Evolutionary conservation across 2,113 vertebrate species (phyloP).

Genomic region (Asarcornis scutulata): DNA sequence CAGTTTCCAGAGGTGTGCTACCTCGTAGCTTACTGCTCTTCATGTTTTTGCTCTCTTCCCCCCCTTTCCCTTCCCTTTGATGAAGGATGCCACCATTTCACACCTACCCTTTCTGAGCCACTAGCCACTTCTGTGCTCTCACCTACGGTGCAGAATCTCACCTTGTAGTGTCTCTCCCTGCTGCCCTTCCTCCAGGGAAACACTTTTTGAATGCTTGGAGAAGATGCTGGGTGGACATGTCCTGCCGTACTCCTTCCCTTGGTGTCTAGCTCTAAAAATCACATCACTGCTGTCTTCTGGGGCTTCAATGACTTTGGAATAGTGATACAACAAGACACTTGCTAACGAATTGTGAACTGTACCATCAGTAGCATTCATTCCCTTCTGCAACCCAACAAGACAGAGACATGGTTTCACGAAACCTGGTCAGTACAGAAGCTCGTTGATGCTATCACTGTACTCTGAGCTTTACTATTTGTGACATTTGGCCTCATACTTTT

Average conservation of each 20-base stretch:
- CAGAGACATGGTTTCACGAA: neutral
- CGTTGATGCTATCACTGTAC: neutral
- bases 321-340: fast-evolving
- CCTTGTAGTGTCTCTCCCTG: neutral
- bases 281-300: neutral
- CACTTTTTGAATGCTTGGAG: neutral
- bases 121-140: neutral
- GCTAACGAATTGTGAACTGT: too few species aligned
- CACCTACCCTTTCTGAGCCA: neutral
- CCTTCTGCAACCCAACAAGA: neutral
- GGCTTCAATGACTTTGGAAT: neutral
- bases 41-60: neutral
- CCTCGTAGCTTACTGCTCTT: neutral
- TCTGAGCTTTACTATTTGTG: neutral
- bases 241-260: neutral
- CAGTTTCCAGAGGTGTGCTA: neutral
- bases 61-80: neutral
- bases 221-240: neutral
- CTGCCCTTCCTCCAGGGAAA: neutral
- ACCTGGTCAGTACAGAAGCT: neutral
- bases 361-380: neutral
- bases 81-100: neutral
- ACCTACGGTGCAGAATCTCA: neutral
- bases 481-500: neutral
- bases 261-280: neutral